A percentile compares a stretch with the other conserved stretches of the same genome.
Conservation (phyloP, 1,140 invertebrate species). For the Drosophila littoralis region DNA sequence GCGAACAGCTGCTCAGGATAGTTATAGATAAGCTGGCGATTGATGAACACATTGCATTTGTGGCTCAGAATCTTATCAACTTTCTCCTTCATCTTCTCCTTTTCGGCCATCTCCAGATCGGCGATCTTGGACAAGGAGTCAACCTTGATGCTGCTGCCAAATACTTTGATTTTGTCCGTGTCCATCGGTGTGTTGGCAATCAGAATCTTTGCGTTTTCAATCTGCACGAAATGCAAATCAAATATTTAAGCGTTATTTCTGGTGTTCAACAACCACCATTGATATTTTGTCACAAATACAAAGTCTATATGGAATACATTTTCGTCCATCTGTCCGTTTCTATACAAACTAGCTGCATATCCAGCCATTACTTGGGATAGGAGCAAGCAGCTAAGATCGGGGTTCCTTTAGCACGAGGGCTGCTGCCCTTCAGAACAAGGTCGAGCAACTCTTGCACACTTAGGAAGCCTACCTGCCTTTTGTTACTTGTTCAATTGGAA, state of each 20-base stretch:
- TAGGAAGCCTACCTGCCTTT: too few species aligned
- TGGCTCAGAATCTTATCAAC: constrained; percentile 98
- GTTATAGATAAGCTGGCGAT: constrained; percentile 99
- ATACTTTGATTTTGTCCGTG: constrained; percentile 99
- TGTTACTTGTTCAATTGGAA: too few species aligned
- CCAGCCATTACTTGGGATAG: too few species aligned
- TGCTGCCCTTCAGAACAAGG: too few species aligned
- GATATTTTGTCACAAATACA: too few species aligned
- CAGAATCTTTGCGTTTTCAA: constrained; percentile 97
- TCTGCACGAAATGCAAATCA: constrained; percentile 62
- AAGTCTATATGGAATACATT: too few species aligned
- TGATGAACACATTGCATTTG: constrained; percentile 99
- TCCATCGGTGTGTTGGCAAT: constrained; percentile 99
- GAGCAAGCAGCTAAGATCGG: too few species aligned
- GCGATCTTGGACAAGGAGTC: constrained; percentile 99
- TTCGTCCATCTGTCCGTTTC: too few species aligned
- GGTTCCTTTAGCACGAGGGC: too few species aligned
- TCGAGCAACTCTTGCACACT: too few species aligned
- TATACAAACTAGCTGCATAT: too few species aligned
- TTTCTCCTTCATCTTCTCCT: constrained; percentile 99
- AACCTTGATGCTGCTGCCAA: constrained; percentile 98
- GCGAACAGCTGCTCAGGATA: constrained; percentile 99
- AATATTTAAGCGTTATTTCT: background rate
- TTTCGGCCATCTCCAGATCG: constrained; percentile 98
- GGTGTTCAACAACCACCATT: too few species aligned